These are phyloP conservation scores for Pseudobourletiella spinata DNA, from an alignment of 1,140 invertebrate genomes.

Conservation along the genomic window DNA sequence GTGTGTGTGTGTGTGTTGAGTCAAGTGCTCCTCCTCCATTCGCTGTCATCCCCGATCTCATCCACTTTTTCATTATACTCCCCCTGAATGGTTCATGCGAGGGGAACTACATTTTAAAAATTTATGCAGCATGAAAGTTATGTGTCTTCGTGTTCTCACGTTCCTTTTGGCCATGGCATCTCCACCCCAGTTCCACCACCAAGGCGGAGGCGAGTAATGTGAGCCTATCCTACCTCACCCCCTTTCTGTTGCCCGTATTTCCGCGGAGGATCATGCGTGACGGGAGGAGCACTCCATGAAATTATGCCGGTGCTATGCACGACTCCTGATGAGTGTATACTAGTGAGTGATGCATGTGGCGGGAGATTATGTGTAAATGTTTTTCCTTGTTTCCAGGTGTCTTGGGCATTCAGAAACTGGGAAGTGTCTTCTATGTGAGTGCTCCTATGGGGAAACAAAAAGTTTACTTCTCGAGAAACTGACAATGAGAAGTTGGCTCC, in stretches of 20 bases:
- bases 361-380: background rate
- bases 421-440: conserved; percentile 7
- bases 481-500: background rate
- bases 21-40: too few relatives aligned
- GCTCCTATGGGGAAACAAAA: conserved; percentile 8
- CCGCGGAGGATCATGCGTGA: too few relatives aligned
- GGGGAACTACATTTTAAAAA: background rate
- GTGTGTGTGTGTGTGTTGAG: too few relatives aligned
- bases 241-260: too few relatives aligned
- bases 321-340: too few relatives aligned
- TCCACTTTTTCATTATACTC: background rate
- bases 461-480: conserved; percentile 11
- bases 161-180: too few relatives aligned
- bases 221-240: too few relatives aligned
- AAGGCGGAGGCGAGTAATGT: too few relatives aligned
- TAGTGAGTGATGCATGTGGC: too few relatives aligned
- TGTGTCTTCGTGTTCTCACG: background rate
- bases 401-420: background rate
- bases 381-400: background rate
- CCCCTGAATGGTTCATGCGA: background rate
- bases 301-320: too few relatives aligned
- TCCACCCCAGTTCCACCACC: too few relatives aligned
- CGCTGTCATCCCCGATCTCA: background rate
- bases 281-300: too few relatives aligned
- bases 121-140: background rate